These are phyloP conservation scores for Gastracanthus pulcherrimus DNA, from an alignment of 2,888 invertebrate species.

Conservation along the genomic window DNA sequence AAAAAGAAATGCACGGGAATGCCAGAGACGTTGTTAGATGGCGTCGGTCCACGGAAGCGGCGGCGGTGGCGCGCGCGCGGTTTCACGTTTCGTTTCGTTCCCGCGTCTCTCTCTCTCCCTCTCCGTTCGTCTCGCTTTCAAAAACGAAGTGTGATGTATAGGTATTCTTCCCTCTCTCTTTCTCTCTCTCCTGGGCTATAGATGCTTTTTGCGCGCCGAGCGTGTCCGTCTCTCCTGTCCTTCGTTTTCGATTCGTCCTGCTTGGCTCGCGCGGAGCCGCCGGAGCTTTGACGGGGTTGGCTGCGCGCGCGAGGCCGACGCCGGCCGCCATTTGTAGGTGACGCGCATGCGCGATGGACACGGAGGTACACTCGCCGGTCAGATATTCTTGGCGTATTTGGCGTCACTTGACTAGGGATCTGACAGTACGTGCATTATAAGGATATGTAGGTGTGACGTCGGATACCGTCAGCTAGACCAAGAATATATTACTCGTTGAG, in stretches of 20 bases:
- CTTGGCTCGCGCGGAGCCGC: slow-evolving; percentile 2
- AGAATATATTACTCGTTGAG: too few species aligned
- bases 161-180: neutral
- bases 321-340: slow-evolving; percentile 24
- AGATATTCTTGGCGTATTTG: too few species aligned
- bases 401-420: too few species aligned
- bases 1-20: slow-evolving; percentile 71
- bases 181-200: neutral
- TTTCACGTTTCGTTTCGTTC: slow-evolving; percentile 36
- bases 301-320: slow-evolving; percentile 11
- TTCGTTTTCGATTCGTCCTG: neutral
- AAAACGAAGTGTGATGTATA: neutral
- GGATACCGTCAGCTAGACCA: too few species aligned
- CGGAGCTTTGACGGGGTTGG: neutral
- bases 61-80: slow-evolving; percentile 60
- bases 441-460: too few species aligned
- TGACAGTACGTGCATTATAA: too few species aligned
- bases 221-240: neutral
- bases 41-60: slow-evolving; percentile 71
- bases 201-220: neutral
- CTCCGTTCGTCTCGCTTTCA: too few species aligned
- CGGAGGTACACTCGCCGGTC: too few species aligned
- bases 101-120: slow-evolving; percentile 14
- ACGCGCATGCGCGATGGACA: slow-evolving; percentile 3
- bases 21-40: slow-evolving; percentile 77